phyloP scores from a whole-genome alignment of 2,888 invertebrate species.

The Andrena fulva region DNA sequence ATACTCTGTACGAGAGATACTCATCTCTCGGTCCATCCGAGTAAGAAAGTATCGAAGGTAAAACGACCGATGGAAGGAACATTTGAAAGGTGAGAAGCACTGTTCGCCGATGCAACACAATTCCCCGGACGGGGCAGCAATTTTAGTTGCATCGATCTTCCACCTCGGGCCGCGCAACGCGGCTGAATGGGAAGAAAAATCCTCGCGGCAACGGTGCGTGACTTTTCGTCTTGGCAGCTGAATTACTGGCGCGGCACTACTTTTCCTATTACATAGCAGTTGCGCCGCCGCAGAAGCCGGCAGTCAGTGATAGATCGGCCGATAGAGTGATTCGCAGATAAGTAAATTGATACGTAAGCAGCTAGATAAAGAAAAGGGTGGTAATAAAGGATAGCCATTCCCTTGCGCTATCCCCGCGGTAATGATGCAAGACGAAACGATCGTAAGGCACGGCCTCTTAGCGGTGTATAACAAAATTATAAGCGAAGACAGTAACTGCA shows the following conservation, averaged over 20 bases:
- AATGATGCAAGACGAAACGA: conserved; percentile 69
- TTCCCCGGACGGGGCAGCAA: conserved; percentile 1
- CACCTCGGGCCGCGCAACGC: not conserved
- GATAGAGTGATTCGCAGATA: conserved; percentile 72
- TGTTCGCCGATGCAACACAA: not conserved
- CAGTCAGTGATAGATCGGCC: conserved; percentile 60
- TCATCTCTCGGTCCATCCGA: too few relatives aligned
- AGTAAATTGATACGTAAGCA: conserved; percentile 74
- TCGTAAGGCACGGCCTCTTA: conserved; percentile 55
- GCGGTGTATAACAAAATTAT: conserved; percentile 67
- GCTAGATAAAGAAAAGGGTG: conserved; percentile 62
- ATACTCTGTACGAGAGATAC: too few relatives aligned
- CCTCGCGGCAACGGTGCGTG: conserved; percentile 45
- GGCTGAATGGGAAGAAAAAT: not conserved
- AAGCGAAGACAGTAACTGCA: conserved; percentile 60
- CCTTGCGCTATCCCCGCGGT: conserved; percentile 51
- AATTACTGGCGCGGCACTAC: conserved; percentile 64
- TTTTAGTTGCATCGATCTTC: conserved; percentile 11
- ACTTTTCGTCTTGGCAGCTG: conserved; percentile 64
- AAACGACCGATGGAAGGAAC: not conserved
- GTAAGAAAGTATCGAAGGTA: too few relatives aligned
- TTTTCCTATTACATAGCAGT: conserved; percentile 64
- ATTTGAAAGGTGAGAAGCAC: not conserved
- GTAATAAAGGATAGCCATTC: conserved; percentile 69
- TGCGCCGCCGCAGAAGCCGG: conserved; percentile 53